Evolutionary conservation across 2,888 invertebrate species (phyloP).

Genomic region (Volucella bombylans): DNA sequence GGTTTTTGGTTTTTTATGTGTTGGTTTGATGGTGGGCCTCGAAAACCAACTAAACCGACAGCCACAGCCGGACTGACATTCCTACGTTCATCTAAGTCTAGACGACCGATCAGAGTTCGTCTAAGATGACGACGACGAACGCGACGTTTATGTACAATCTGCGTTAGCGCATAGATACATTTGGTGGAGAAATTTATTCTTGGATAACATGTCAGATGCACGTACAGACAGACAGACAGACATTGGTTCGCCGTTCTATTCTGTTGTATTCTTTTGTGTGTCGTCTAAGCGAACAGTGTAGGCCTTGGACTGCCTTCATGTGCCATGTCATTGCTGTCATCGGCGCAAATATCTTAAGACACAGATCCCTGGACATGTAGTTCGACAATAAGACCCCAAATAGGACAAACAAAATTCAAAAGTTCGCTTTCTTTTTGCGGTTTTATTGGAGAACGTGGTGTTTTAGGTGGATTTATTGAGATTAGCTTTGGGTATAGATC

Average conservation of each 20-base stretch:
- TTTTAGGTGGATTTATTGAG: constrained; percentile 65
- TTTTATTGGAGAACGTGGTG: constrained; percentile 60
- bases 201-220: constrained; percentile 63
- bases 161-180: constrained; percentile 46
- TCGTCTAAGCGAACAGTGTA: constrained; percentile 28
- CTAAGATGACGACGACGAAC: constrained; percentile 62
- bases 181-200: constrained; percentile 65
- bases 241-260: background rate
- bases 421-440: constrained; percentile 45
- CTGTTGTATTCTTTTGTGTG: constrained; percentile 5
- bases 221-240: constrained; percentile 5
- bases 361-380: constrained; percentile 23
- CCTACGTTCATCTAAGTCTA: constrained; percentile 65
- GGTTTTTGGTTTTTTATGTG: constrained; percentile 7
- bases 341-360: constrained; percentile 58
- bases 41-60: constrained; percentile 26
- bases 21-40: constrained; percentile 38
- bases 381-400: constrained; percentile 15
- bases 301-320: constrained; percentile 56
- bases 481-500: constrained; percentile 39
- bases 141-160: constrained; percentile 58
- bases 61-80: constrained; percentile 58
- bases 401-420: constrained; percentile 27
- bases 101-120: constrained; percentile 71
- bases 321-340: constrained; percentile 69